These are phyloP conservation scores for Carlito syrichta DNA, from an alignment of 2,113 vertebrate species.

Conservation along the genomic window DNA sequence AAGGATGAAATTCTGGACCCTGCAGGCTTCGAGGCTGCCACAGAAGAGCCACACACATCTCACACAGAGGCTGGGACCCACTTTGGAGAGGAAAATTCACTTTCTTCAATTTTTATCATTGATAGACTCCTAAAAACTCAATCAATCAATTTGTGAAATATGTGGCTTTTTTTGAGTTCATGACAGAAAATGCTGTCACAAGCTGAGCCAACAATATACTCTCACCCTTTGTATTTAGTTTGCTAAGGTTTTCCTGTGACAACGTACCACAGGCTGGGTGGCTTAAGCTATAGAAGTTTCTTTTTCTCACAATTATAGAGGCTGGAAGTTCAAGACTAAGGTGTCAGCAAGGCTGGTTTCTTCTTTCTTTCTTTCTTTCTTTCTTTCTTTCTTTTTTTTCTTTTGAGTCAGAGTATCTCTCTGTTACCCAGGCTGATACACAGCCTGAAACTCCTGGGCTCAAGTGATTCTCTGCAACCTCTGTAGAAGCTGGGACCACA, in stretches of 20 bases:
- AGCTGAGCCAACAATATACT: neutral
- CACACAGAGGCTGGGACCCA: neutral
- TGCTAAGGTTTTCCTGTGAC: neutral
- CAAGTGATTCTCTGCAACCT: no score
- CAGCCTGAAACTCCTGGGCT: no score
- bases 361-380: no score
- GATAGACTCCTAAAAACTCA: neutral
- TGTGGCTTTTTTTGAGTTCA: neutral
- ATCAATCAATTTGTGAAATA: neutral
- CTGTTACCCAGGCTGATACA: no score
- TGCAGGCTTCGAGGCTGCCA: neutral
- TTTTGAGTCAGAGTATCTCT: no score
- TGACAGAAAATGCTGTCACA: neutral
- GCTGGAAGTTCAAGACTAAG: neutral
- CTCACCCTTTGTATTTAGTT: neutral
- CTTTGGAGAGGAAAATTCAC: neutral
- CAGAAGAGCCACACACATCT: no score
- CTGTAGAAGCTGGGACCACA: no score
- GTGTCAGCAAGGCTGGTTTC: neutral
- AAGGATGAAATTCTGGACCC: neutral
- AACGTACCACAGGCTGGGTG: neutral
- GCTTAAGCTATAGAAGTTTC: neutral
- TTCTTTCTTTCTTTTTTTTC: no score
- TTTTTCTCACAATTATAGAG: neutral
- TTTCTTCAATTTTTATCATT: neutral